These are phyloP conservation scores for Hofmannophila pseudospretella DNA, from an alignment of 2,888 invertebrate genomes.

Conservation along the genomic window DNA sequence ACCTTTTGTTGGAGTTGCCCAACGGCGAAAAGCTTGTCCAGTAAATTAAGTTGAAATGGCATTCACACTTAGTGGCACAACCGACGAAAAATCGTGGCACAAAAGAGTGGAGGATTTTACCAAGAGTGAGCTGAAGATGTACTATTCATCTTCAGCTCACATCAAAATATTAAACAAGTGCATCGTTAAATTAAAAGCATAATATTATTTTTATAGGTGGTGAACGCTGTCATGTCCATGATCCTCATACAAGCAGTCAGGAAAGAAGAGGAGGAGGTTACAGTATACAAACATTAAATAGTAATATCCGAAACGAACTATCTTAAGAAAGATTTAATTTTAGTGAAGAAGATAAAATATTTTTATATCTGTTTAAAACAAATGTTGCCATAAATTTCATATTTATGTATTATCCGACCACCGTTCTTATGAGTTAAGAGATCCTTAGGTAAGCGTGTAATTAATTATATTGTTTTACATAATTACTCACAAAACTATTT, in stretches of 20 bases:
- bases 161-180: no score
- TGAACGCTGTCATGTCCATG: slow-evolving; percentile 83
- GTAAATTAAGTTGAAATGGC: no score
- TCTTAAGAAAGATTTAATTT: neutral
- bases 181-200: no score
- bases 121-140: no score
- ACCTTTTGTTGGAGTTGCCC: no score
- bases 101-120: no score
- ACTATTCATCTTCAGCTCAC: no score
- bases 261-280: slow-evolving; percentile 83
- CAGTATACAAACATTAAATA: slow-evolving; percentile 62
- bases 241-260: slow-evolving; percentile 85
- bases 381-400: neutral
- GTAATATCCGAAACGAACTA: neutral
- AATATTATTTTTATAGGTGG: slow-evolving; percentile 65
- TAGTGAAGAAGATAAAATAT: neutral
- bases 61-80: no score
- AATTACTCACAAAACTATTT: neutral
- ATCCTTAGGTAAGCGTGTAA: neutral
- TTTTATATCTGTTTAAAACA: slow-evolving; percentile 1
- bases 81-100: no score
- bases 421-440: neutral
- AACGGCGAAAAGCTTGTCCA: no score
- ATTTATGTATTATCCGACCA: slow-evolving; percentile 1
- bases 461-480: neutral